A percentile compares a stretch with the other conserved stretches of the same genome.
Conservation (phyloP, 2,113 vertebrate species). For the Phaetusa simplex region DNA sequence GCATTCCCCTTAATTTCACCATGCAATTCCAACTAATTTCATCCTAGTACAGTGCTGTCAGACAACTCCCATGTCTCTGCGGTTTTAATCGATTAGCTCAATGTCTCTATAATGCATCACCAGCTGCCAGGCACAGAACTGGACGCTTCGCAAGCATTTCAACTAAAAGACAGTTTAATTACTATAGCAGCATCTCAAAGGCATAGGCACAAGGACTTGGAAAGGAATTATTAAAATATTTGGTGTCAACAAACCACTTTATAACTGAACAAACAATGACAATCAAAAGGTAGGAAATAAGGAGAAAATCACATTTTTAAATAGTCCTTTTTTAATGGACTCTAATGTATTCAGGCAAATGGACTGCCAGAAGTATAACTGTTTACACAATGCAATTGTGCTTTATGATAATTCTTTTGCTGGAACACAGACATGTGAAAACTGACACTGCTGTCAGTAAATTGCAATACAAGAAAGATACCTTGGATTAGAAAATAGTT, state of each 20-base stretch:
- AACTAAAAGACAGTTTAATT: slow-evolving; percentile 90
- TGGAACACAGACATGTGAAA: slow-evolving; percentile 23
- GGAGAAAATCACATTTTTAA: slow-evolving; percentile 65
- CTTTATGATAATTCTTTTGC: slow-evolving; percentile 20
- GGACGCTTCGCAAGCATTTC: slow-evolving; percentile 83
- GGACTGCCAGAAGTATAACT: slow-evolving; percentile 2
- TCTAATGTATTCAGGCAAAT: slow-evolving; percentile 68
- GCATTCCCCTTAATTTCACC: slow-evolving; percentile 85
- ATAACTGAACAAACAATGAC: slow-evolving; percentile 72
- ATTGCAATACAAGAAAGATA: slow-evolving; percentile 14
- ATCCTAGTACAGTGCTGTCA: slow-evolving; percentile 92
- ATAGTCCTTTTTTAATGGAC: slow-evolving; percentile 55
- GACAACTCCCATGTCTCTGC: slow-evolving; percentile 92
- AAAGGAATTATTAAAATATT: slow-evolving; percentile 81
- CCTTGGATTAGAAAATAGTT: not conserved
- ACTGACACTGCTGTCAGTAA: not conserved
- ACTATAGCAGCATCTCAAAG: slow-evolving; percentile 85
- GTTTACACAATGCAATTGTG: slow-evolving; percentile 37
- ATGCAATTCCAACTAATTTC: slow-evolving; percentile 94
- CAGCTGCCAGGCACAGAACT: slow-evolving; percentile 88
- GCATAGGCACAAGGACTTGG: slow-evolving; percentile 77
- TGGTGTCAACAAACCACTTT: slow-evolving; percentile 78
- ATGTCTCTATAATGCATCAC: slow-evolving; percentile 94
- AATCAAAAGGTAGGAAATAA: slow-evolving; percentile 71
- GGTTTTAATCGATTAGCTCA: slow-evolving; percentile 97